phyloP scores from a whole-genome alignment of 30 jellyfish, hydroid and myxozoan species.

The Sanderia malayensis region DNA sequence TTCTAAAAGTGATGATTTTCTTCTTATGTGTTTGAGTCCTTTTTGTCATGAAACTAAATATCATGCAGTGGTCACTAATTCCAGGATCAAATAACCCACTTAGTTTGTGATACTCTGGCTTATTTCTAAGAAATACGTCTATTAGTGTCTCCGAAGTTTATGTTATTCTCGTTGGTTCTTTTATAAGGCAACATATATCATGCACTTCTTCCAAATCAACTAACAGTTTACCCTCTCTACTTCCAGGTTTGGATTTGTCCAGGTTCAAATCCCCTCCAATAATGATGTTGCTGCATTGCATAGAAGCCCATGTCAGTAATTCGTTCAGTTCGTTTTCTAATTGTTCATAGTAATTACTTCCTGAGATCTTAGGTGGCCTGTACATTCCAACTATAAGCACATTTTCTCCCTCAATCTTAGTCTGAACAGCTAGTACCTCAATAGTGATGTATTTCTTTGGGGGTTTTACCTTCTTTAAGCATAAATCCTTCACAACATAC shows the following conservation, averaged over 20 bases:
- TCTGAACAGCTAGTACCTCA: slow-evolving; percentile 24
- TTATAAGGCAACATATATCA: slow-evolving; percentile 21
- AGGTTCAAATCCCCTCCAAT: slow-evolving; percentile 25
- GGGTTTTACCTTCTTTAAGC: slow-evolving; percentile 19
- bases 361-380: slow-evolving; percentile 34
- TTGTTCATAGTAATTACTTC: slow-evolving; percentile 13
- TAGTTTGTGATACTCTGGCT: slow-evolving; percentile 14
- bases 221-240: slow-evolving; percentile 29
- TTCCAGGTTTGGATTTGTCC: slow-evolving; percentile 25
- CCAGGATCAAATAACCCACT: slow-evolving; percentile 31
- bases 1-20: slow-evolving; percentile 22
- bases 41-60: slow-evolving; percentile 14
- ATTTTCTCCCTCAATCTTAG: slow-evolving; percentile 17
- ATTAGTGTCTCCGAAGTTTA: slow-evolving; percentile 22
- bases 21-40: slow-evolving; percentile 7
- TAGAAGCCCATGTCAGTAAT: slow-evolving; percentile 19
- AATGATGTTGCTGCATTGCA: background rate
- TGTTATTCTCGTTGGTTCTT: slow-evolving; percentile 30
- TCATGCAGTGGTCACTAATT: slow-evolving; percentile 17
- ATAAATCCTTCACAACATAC: background rate
- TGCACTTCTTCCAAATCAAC: slow-evolving; percentile 37
- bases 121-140: slow-evolving; percentile 15
- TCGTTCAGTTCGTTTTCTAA: slow-evolving; percentile 19
- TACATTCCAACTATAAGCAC: slow-evolving; percentile 19
- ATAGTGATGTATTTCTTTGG: slow-evolving; percentile 9